phyloP scores from a whole-genome alignment of 1,140 invertebrate genomes.

The Dinothrombium tinctorium region DNA sequence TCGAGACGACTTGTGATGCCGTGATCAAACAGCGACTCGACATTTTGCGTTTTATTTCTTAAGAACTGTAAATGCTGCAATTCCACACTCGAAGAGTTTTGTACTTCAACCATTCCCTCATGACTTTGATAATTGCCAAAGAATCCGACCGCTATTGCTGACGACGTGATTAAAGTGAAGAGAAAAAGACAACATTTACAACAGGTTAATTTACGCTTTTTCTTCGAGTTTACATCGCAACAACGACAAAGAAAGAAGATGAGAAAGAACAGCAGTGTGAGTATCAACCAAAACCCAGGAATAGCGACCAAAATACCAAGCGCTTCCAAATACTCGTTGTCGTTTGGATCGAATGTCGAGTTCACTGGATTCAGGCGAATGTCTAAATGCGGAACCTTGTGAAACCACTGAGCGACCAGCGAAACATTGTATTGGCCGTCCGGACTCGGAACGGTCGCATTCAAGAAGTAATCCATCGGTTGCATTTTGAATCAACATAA shows the following conservation, averaged over 20 bases:
- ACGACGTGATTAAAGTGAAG: slow-evolving; percentile 9
- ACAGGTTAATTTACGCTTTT: slow-evolving; percentile 6
- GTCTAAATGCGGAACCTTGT: slow-evolving; percentile 36
- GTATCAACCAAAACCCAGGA: slow-evolving; percentile 64
- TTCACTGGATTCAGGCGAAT: slow-evolving; percentile 66
- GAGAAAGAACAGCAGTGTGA: slow-evolving; percentile 59
- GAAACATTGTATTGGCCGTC: slow-evolving; percentile 29
- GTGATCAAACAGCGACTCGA: slow-evolving; percentile 27
- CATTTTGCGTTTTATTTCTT: slow-evolving; percentile 11
- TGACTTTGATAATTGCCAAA: slow-evolving; percentile 84
- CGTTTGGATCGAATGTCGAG: slow-evolving; percentile 64
- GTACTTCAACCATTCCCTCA: slow-evolving; percentile 54
- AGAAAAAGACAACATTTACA: slow-evolving; percentile 11
- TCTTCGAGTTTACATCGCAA: slow-evolving; percentile 42
- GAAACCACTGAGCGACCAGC: slow-evolving; percentile 53
- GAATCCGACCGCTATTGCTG: slow-evolving; percentile 36
- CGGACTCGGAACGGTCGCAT: not conserved
- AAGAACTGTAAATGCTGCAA: slow-evolving; percentile 26
- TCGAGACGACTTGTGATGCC: slow-evolving; percentile 38
- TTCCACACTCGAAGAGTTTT: slow-evolving; percentile 47
- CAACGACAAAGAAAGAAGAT: slow-evolving; percentile 77
- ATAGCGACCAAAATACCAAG: slow-evolving; percentile 59
- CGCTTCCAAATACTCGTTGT: slow-evolving; percentile 54
- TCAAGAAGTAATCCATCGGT: not conserved
- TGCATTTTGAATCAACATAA: too few species aligned